Percentiles rank a stretch among this genome's conserved stretches.
Conservation (phyloP, 2,113 vertebrate species). For the Dipodomys merriami region DNA sequence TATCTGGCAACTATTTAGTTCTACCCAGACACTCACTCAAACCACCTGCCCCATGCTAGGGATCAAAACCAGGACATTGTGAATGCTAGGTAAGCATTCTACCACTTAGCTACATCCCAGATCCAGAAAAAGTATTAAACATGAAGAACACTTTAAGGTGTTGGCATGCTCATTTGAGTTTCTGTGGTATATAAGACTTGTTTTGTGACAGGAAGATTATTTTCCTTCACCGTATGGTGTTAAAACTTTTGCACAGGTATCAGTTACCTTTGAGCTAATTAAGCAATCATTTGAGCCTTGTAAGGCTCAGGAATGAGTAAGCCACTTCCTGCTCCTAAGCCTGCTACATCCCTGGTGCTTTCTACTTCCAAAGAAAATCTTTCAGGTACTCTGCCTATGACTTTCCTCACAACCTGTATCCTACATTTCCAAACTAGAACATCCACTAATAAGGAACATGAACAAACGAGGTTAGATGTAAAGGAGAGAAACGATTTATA, state of each 20-base stretch:
- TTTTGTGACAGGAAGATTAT: background rate
- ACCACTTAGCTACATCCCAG: background rate
- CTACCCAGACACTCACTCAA: no score
- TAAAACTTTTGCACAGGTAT: background rate
- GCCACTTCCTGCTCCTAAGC: background rate
- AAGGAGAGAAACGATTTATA: background rate
- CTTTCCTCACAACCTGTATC: background rate
- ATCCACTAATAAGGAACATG: background rate
- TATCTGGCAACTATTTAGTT: background rate
- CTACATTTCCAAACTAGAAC: background rate
- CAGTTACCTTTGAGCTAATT: slow-evolving; percentile 45
- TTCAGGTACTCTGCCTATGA: background rate
- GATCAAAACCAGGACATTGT: background rate
- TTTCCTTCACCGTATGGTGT: background rate
- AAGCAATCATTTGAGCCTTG: background rate
- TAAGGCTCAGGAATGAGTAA: background rate
- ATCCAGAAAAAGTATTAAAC: background rate
- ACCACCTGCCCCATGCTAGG: no score
- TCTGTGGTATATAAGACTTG: background rate
- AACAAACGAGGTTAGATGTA: background rate
- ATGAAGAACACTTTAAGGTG: background rate
- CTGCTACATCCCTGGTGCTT: background rate
- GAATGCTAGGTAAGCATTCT: background rate
- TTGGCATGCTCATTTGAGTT: background rate
- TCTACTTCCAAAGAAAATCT: background rate